Evolutionary conservation across 2,888 invertebrate genomes (phyloP), one percentile per base, ranked within the genome.

Genomic region (Camponotus fellah): DNA sequence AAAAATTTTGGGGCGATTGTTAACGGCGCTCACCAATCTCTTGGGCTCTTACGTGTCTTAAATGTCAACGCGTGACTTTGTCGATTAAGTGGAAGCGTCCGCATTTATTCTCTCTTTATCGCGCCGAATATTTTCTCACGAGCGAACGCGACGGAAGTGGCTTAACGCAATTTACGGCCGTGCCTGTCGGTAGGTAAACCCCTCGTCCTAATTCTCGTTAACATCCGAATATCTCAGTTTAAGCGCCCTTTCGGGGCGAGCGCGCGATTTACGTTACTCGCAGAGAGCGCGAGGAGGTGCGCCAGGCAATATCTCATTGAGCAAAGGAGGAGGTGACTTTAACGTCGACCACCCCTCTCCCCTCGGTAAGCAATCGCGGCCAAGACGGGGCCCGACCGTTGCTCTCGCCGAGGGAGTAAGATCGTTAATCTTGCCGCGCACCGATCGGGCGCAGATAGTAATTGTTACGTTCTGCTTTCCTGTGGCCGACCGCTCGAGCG

Each of bases 371-470:
- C 93, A 93, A 94, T 93, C 94, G 93, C 92, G 92, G 94, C 92
- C 91, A 92, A 91, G 93, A 93, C 89, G 85, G 86, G 84, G 91
- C 64, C 91, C 92, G 93, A 92, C 92, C 93, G 46, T 46, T 92
- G 92, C 91, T 83, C 91, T 83, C 92, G 92, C 91, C 91, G 91
- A 80, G 79, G 91, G 92, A 93, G 94, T 94, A 93, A 94, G 94
- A 94, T 94, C 94, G 94, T 94, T 94, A 94, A 94, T 94, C 94
- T 94, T 94, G 92, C 93, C 92, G 92, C 92, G 92, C 92, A 92
- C 94, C 94, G 94, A 94, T 94, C 94, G 94, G 93, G 93, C 93
- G 92, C 93, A 92, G 94, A 94, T 94, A 94, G 94, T 94, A 94
- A 94, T 94, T 94, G 94, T 94, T 94, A 94, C 94, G 94, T 94